Evolutionary conservation across 1,140 invertebrate genomes (phyloP), one percentile per base, ranked within the genome.

Genomic region (Bombus superbus): DNA sequence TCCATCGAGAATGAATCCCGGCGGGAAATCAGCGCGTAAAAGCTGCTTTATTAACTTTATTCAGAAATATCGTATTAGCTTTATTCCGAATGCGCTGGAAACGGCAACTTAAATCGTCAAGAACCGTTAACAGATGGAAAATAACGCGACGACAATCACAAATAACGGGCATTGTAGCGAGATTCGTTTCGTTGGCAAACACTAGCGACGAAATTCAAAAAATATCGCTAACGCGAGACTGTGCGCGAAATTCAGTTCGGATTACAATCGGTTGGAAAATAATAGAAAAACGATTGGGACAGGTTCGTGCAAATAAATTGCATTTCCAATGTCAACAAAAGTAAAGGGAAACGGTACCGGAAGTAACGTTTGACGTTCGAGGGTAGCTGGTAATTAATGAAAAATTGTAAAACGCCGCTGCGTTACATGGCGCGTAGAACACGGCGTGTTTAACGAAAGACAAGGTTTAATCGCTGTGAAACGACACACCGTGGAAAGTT

Each of bases 41-140:
- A 57, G 28, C 44, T n/a, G 22, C 47, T 75, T 35, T 53, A 28
- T 53, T 75, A 75, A 75, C 73, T 44, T 75, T 25, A 38, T 57
- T 22, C 47, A 11, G 35, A 15, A 75, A 38, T 57, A 57, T 53
- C 13, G 28, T 13, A 62, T 35, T 22, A 25, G 32, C 22, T 75
- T 8, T 8, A 32, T 66, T 6, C 64, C 64, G 25, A 35, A 32
- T 10, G 6, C 22, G 35, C 53, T 53, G 53, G 72, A n/a, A 18
- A 32, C 28, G 10, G 32, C n/a, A n/a, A 15, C 8, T n/a, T 22
- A 53, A 53, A 53, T 62, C 28, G 28, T n/a, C 18, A 22, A 53
- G 47, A 53, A 53, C 6, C 47, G 47, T 22, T 22, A 53, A 53
- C 22, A 53, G 28, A n/a, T 62, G 3, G 59, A 62, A 62, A n/a